Evolutionary conservation across 2,888 invertebrate genomes (phyloP).

Genomic region (Lycaena phlaeas): DNA sequence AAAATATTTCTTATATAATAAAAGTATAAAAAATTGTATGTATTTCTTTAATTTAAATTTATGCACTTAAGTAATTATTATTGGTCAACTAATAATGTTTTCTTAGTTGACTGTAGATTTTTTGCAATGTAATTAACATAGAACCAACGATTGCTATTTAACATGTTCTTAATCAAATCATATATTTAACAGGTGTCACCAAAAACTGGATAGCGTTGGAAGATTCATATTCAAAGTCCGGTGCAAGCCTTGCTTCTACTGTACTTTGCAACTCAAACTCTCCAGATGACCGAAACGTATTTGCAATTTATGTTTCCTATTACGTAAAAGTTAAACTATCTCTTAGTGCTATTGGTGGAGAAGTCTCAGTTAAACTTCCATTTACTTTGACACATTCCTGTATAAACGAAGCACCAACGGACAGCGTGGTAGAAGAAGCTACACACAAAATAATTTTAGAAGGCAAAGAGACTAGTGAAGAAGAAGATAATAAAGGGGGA

Average conservation of each 20-base stretch:
- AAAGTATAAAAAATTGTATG: no score
- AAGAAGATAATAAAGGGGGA: conserved; percentile 50
- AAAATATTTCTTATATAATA: no score
- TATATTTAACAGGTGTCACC: conserved; percentile 77
- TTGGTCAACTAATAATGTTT: no score
- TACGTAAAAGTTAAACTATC: conserved; percentile 90
- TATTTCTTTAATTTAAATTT: no score
- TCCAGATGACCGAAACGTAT: conserved; percentile 86
- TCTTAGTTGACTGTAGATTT: no score
- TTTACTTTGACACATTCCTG: conserved; percentile 85
- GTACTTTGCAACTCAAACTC: conserved; percentile 65
- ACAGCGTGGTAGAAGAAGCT: conserved; percentile 65
- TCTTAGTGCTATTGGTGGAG: conserved; percentile 86
- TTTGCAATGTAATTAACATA: no score
- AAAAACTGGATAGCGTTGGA: conserved; percentile 95
- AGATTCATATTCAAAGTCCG: conserved; percentile 83
- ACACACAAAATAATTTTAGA: conserved; percentile 62
- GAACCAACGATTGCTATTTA: background rate
- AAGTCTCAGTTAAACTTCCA: conserved; percentile 84
- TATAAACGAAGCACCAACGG: conserved; percentile 74
- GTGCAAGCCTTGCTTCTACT: conserved; percentile 76
- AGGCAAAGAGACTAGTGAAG: conserved; percentile 60
- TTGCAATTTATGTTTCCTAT: conserved; percentile 92
- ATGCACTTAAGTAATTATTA: no score
- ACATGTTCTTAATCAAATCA: background rate